Conservation (phyloP, 2,888 invertebrate genomes). For the Microplitis deprimator region DNA sequence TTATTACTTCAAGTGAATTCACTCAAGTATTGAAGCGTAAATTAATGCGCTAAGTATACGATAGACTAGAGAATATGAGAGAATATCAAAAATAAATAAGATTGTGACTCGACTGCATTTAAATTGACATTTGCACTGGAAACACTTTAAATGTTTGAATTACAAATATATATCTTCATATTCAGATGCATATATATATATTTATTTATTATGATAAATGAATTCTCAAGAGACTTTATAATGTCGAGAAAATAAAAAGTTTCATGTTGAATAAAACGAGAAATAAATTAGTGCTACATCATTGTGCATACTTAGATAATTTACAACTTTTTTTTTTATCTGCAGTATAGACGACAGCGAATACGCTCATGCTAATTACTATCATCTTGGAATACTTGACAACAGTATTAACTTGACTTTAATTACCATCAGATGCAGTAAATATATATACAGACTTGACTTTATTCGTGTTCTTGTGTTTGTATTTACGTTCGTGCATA, state of each 20-base stretch:
- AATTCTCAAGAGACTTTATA: too few species aligned
- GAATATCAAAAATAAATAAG: conserved; percentile 1
- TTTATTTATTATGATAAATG: too few species aligned
- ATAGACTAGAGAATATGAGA: background rate
- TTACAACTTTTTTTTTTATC: conserved; percentile 16
- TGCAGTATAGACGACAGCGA: conserved; percentile 49
- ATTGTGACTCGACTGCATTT: background rate
- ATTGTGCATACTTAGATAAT: conserved; percentile 31
- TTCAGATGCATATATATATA: too few species aligned
- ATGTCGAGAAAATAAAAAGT: background rate
- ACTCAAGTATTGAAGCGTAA: conserved; percentile 3
- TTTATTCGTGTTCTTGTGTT: background rate
- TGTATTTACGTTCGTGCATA: conserved; percentile 9
- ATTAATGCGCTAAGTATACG: background rate
- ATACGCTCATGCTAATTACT: conserved; percentile 58
- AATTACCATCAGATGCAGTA: conserved; percentile 51
- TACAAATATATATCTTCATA: too few species aligned
- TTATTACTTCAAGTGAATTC: conserved; percentile 3
- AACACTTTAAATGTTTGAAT: background rate
- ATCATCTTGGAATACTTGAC: conserved; percentile 50
- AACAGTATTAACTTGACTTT: conserved; percentile 57
- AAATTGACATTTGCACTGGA: conserved; percentile 12
- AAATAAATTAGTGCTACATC: conserved; percentile 1
- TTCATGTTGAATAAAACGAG: background rate
- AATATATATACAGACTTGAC: background rate